phyloP scores from a whole-genome alignment of 1,140 invertebrate species.

The Chymomyza costata region DNA sequence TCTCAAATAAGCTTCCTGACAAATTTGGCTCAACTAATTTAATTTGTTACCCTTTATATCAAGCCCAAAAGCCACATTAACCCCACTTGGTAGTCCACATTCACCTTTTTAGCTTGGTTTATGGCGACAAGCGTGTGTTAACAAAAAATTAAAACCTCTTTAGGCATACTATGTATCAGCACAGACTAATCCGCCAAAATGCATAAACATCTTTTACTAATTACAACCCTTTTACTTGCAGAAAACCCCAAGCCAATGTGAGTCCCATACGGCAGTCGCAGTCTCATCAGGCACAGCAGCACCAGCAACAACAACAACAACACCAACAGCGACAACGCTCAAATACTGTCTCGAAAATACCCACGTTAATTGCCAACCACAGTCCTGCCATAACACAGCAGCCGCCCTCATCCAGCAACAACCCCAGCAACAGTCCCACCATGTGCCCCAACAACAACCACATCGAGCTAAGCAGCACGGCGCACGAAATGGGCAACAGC shows the following conservation, averaged over 20 bases:
- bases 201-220: constrained; percentile 5
- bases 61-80: too few relatives aligned
- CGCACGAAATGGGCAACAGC: constrained; percentile 58
- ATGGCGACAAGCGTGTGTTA: constrained; percentile 6
- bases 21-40: too few relatives aligned
- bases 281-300: constrained; percentile 59
- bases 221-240: constrained; percentile 26
- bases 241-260: constrained; percentile 75
- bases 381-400: constrained; percentile 50
- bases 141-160: too few relatives aligned
- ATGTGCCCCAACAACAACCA: constrained; percentile 25
- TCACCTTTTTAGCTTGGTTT: constrained; percentile 3
- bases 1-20: too few relatives aligned
- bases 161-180: too few relatives aligned
- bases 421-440: constrained; percentile 16
- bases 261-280: constrained; percentile 72
- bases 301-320: constrained; percentile 52
- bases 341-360: constrained; percentile 74
- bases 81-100: too few relatives aligned
- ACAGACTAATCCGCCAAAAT: too few relatives aligned
- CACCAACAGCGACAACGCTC: constrained; percentile 58
- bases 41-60: too few relatives aligned
- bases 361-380: constrained; percentile 68
- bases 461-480: constrained; percentile 2
- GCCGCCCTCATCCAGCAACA: constrained; percentile 36